phyloP scores from a whole-genome alignment of 2,113 vertebrate genomes.

The Oplegnathus fasciatus region DNA sequence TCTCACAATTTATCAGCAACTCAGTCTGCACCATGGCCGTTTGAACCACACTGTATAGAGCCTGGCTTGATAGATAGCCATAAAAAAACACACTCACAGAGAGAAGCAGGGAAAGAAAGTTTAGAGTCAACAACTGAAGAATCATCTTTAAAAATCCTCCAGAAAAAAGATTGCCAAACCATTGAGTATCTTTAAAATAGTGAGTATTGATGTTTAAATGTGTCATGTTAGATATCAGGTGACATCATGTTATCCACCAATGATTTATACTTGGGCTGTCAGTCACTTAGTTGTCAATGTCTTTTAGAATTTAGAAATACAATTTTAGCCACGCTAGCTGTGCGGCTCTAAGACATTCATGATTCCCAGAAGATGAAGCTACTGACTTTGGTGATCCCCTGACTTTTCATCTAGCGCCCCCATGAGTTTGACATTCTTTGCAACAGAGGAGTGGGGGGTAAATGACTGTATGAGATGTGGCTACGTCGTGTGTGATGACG shows the following conservation, averaged over 20 bases:
- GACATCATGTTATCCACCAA: background rate
- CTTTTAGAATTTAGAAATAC: background rate
- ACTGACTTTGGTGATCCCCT: no score
- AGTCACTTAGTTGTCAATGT: background rate
- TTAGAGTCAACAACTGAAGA: background rate
- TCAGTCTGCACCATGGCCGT: constrained; percentile 28
- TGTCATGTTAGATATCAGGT: background rate
- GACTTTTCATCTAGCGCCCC: no score
- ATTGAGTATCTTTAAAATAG: background rate
- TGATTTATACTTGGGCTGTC: background rate
- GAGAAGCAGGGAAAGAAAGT: background rate
- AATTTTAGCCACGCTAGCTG: background rate
- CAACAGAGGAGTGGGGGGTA: background rate
- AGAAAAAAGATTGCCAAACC: background rate
- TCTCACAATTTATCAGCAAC: constrained; percentile 46
- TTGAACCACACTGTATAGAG: constrained; percentile 17
- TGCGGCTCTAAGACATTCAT: background rate
- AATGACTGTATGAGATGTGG: no score
- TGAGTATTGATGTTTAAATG: background rate
- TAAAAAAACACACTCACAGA: background rate
- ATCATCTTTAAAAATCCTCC: background rate
- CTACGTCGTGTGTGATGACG: background rate
- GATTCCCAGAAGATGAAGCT: no score
- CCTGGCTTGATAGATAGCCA: constrained; percentile 29
- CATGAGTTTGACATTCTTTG: background rate